A percentile compares a stretch with the other conserved stretches of the same genome.
Evolutionary conservation across 2,888 invertebrate species (phyloP).

Genomic region (Lobophora halterata): DNA sequence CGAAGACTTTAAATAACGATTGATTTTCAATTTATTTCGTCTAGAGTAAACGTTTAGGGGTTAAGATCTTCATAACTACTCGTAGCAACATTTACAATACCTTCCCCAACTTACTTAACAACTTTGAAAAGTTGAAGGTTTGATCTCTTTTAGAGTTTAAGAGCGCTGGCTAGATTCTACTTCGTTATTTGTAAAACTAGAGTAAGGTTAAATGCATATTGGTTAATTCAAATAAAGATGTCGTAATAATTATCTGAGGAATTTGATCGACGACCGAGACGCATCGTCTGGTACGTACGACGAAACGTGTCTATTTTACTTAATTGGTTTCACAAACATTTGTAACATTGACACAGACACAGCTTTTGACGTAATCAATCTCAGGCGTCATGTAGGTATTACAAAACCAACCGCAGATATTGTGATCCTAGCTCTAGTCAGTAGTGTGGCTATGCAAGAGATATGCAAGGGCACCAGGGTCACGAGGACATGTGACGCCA

Average conservation of each 20-base stretch:
- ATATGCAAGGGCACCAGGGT: conserved; percentile 64
- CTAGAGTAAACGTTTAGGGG: too few species aligned
- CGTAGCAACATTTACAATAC: too few species aligned
- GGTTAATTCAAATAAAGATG: too few species aligned
- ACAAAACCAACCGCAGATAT: conserved; percentile 26
- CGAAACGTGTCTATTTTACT: conserved; percentile 25
- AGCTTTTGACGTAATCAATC: conserved; percentile 20
- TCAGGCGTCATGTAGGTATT: conserved; percentile 20
- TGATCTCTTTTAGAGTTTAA: too few species aligned
- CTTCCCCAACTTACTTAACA: too few species aligned
- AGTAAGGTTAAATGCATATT: too few species aligned
- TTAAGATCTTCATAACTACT: too few species aligned
- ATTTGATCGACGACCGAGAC: conserved; percentile 20
- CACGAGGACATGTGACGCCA: conserved; percentile 60
- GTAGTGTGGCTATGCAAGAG: conserved; percentile 8
- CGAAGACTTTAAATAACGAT: too few species aligned
- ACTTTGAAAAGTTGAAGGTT: too few species aligned
- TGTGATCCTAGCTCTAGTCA: conserved; percentile 16
- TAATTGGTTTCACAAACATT: conserved; percentile 28
- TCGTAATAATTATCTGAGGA: conserved; percentile 24
- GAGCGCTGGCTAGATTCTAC: too few species aligned
- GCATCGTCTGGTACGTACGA: too few species aligned
- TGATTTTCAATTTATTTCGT: conserved; percentile 4
- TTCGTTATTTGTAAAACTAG: too few species aligned
- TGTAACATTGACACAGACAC: conserved; percentile 33